These are phyloP conservation scores for Blennius ocellaris DNA, from an alignment of 2,113 vertebrate genomes.

Conservation along the genomic window DNA sequence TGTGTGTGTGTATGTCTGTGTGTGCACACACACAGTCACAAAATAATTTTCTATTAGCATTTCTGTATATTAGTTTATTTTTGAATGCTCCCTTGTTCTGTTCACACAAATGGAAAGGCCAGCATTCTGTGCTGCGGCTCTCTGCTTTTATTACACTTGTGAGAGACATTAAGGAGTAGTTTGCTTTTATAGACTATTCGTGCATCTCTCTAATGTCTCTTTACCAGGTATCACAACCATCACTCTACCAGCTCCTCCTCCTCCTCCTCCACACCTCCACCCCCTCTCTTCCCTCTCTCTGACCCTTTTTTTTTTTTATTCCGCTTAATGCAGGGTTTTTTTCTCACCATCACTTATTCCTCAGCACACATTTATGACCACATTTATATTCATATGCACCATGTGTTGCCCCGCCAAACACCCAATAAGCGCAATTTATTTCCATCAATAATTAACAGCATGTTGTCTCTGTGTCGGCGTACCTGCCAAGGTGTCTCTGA, in stretches of 20 bases:
- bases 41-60: conserved; percentile 72
- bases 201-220: conserved; percentile 68
- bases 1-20: conserved; percentile 34
- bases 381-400: conserved; percentile 67
- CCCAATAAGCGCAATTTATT: conserved; percentile 65
- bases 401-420: conserved; percentile 53
- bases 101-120: conserved; percentile 59
- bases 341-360: conserved; percentile 1
- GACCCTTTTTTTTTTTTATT: conserved; percentile 15
- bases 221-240: conserved; percentile 63
- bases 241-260: conserved; percentile 47
- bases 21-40: conserved; percentile 29
- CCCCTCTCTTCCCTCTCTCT: background rate
- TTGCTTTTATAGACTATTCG: conserved; percentile 77
- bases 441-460: conserved; percentile 70
- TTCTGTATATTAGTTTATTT: conserved; percentile 54
- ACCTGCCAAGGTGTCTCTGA: conserved; percentile 61
- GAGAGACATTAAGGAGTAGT: conserved; percentile 75
- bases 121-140: conserved; percentile 44
- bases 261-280: conserved; percentile 8
- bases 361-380: conserved; percentile 21
- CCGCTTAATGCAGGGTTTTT: conserved; percentile 14
- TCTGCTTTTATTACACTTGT: conserved; percentile 74
- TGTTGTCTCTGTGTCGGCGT: conserved; percentile 46
- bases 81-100: conserved; percentile 51